Evolutionary conservation across 2,113 vertebrate species (phyloP).

Genomic region (Monopterus albus): DNA sequence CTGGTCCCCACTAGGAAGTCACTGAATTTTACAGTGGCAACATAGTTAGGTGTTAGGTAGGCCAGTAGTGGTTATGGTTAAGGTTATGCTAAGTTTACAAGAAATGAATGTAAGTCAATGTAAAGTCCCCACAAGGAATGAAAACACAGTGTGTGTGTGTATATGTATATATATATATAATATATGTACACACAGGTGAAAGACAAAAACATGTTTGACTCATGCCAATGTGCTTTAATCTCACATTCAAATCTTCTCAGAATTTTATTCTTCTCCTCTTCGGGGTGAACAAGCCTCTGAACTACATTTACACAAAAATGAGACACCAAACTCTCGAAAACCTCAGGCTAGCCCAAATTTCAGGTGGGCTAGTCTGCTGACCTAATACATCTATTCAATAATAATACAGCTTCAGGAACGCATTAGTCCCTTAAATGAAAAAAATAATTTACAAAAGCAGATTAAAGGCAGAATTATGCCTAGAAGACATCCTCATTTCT

Average conservation of each 20-base stretch:
- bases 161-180: no score
- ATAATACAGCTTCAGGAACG: conserved; percentile 2
- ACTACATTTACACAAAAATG: conserved; percentile 19
- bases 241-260: not conserved
- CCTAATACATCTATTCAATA: not conserved
- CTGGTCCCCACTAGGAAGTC: no score
- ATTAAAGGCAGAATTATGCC: conserved; percentile 27
- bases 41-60: no score
- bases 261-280: conserved; percentile 9
- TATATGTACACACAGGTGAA: no score
- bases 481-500: conserved; percentile 21
- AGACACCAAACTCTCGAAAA: conserved; percentile 19
- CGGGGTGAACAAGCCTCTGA: not conserved
- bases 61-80: no score
- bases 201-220: no score
- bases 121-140: no score
- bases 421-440: conserved; percentile 22
- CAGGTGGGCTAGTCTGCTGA: conserved; percentile 11
- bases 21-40: no score
- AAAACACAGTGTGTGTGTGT: no score
- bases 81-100: no score
- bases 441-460: conserved; percentile 8
- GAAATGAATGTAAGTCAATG: no score
- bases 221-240: not conserved
- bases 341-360: conserved; percentile 32